These are phyloP conservation scores for Torymus aiolomorphi DNA, from an alignment of 2,888 invertebrate genomes.

Conservation along the genomic window DNA sequence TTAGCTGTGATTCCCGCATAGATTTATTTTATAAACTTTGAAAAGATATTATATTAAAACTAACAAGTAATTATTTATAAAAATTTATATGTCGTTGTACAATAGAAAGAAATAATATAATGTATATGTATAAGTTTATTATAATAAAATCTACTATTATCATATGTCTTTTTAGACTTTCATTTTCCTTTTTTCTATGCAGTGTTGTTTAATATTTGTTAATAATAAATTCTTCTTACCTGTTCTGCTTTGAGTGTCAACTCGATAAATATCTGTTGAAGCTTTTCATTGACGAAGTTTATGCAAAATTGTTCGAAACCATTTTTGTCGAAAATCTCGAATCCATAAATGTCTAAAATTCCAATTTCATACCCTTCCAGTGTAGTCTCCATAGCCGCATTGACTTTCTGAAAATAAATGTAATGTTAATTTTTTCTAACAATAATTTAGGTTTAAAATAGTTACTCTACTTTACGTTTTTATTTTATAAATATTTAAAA, in stretches of 20 bases:
- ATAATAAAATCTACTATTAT: conserved; percentile 7
- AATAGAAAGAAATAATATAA: conserved; percentile 53
- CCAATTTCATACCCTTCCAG: conserved; percentile 77
- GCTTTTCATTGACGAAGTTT: conserved; percentile 84
- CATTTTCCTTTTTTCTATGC: too few relatives aligned
- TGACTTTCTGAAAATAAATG: conserved; percentile 77
- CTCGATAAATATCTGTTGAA: conserved; percentile 85
- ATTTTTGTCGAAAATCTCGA: conserved; percentile 83
- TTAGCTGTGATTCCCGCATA: conserved; percentile 55
- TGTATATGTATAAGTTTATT: conserved; percentile 19
- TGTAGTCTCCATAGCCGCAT: conserved; percentile 80
- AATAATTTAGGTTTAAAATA: too few relatives aligned
- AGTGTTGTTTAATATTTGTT: too few relatives aligned
- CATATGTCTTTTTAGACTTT: too few relatives aligned
- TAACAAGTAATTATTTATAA: conserved; percentile 58
- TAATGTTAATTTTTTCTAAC: too few relatives aligned
- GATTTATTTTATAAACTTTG: conserved; percentile 44
- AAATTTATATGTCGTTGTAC: conserved; percentile 59
- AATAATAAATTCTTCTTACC: conserved; percentile 72
- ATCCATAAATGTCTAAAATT: conserved; percentile 84
- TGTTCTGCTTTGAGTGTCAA: conserved; percentile 83
- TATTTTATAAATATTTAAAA: too few relatives aligned
- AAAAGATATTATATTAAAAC: conserved; percentile 7
- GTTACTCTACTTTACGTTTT: too few relatives aligned
- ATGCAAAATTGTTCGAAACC: conserved; percentile 86